Evolutionary conservation across 2,113 vertebrate genomes (phyloP), one percentile per base, ranked within the genome.

Genomic region (Fukomys damarensis): DNA sequence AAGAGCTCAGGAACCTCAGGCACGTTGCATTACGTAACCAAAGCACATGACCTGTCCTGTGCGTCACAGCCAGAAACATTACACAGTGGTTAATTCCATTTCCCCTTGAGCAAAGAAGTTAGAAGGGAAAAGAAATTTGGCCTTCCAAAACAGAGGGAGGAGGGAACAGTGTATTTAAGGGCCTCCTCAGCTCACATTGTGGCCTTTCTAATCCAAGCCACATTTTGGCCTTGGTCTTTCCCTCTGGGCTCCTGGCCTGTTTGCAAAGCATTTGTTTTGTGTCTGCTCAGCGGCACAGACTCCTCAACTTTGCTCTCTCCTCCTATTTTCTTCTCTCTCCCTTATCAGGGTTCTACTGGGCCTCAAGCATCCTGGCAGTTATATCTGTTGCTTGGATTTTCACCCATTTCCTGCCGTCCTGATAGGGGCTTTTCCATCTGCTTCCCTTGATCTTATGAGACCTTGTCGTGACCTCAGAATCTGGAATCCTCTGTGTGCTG

Each of bases 371-470:
- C 94, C 85, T 92, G 81, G 0, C 22, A 22, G 28, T 80, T 72
- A 28, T 98, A 30, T 97, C 95, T 97, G 86, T 56, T 96, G 96
- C 96, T 97, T 97, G 97, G 7, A 96, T 97, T 98, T 98, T 83
- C 94, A 95, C 2, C 26, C 82, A 56, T 89, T 94, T 97, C 94
- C 87, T 41, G 95, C 74, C 80, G 97, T 97, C 84, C 96, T 94
- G 92, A 96, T 95, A 41, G 7, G 0, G 83, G 46, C 2, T 56
- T 96, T 74, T 92, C 84, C 9, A 24, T 96, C 96, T 95, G 88
- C 58, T 98, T 94, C 72, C 85, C 91, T 98, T 89, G 89, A 97
- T 97, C 93, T 93, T 91, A 61, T 66, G 95, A 94, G 89, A 88
- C 30, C 0, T 14, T 93, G 95, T 76, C 7, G 56, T 97, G 93